These are phyloP conservation scores for Phataginus tetradactyla DNA, from an alignment of 2,797 vertebrate species.

Conservation along the genomic window DNA sequence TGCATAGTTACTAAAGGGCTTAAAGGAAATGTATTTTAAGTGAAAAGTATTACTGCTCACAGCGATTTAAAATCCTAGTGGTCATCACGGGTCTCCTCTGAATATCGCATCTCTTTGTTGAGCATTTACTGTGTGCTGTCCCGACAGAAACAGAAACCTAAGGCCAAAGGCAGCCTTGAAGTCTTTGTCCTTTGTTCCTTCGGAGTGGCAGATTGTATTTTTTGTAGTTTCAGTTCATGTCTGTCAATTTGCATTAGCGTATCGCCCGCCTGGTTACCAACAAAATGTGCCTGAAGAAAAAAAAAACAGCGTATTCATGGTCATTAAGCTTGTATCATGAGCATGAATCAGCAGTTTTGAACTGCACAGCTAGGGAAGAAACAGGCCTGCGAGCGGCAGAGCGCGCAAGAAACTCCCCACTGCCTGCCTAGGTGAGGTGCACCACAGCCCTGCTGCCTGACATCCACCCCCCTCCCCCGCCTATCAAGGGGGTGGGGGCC, in stretches of 20 bases:
- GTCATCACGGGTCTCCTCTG: neutral
- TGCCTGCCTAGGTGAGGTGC: neutral
- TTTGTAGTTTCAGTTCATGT: constrained; percentile 70
- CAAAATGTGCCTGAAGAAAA: constrained; percentile 75
- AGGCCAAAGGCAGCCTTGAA: constrained; percentile 64
- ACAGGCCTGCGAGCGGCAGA: constrained; percentile 13
- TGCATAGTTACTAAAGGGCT: constrained; percentile 25
- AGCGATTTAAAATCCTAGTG: neutral
- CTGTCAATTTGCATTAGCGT: constrained; percentile 79
- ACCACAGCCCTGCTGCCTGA: neutral
- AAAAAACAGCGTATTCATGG: constrained; percentile 49
- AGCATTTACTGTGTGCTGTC: neutral
- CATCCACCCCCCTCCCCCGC: too few relatives aligned
- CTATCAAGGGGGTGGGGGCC: neutral
- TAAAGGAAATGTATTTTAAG: constrained; percentile 46
- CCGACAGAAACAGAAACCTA: neutral
- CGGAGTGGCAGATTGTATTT: constrained; percentile 70
- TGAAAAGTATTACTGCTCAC: neutral
- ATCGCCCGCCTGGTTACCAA: constrained; percentile 75
- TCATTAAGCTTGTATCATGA: constrained; percentile 69
- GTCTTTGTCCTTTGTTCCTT: constrained; percentile 70
- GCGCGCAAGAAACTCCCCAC: neutral
- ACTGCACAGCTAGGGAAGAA: constrained; percentile 50
- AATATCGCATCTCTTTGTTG: neutral
- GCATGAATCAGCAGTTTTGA: constrained; percentile 82